phyloP scores from a whole-genome alignment of 1,140 invertebrate genomes.

The Solenopsis fugax region DNA sequence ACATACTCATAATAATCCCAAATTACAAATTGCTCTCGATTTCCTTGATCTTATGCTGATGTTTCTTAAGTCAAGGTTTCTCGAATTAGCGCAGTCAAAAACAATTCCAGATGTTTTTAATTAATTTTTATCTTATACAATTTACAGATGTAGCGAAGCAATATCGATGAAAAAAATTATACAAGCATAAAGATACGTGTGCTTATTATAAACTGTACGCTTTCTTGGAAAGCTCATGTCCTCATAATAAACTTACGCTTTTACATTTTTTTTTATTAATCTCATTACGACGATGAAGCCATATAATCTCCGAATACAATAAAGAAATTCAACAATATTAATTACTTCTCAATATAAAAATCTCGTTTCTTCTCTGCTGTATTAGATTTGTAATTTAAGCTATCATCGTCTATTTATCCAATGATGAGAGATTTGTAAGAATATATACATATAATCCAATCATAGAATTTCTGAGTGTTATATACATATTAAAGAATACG shows the following conservation, averaged over 20 bases:
- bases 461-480: constrained; percentile 34
- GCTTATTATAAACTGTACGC: constrained; percentile 21
- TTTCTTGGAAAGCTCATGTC: constrained; percentile 30
- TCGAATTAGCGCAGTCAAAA: constrained; percentile 10
- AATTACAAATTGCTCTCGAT: not conserved
- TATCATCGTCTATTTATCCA: constrained; percentile 8
- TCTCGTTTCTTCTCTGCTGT: not conserved
- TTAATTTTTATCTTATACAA: constrained; percentile 7
- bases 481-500: constrained; percentile 9
- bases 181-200: constrained; percentile 16
- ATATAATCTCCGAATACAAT: constrained; percentile 20
- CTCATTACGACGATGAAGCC: not conserved
- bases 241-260: not conserved
- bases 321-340: constrained; percentile 49
- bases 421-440: constrained; percentile 43
- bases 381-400: constrained; percentile 6
- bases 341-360: constrained; percentile 43
- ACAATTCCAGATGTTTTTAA: not conserved
- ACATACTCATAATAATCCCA: constrained; percentile 20
- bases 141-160: constrained; percentile 15
- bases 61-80: constrained; percentile 21
- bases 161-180: constrained; percentile 10
- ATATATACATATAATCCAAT: constrained; percentile 41
- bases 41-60: not conserved
- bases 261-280: constrained; percentile 25